Base-by-base conservation (phyloP, 2,797 vertebrate species). In the Poeciliopsis presidionis region DNA sequence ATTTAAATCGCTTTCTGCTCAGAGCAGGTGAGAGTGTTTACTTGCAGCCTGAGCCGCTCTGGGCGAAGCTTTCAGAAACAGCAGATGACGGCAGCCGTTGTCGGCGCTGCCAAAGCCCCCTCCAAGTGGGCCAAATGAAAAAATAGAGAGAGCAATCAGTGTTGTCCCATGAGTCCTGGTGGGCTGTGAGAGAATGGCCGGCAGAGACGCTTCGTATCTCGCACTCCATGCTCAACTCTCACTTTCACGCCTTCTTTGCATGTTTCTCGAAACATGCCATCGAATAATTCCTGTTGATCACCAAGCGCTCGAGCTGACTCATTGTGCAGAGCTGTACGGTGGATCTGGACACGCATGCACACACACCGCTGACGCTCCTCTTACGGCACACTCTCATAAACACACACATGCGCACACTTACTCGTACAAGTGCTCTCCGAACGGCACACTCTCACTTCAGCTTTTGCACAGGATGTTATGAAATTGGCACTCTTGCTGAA, bases 381-480 rank as follows among this genome's bases (percentile, higher is more conserved):
- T 39, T 79, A 61, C 75, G 73, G 74, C 69, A 80, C 25, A 65
- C 9, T 43, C 51, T 61, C 46, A 33, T 72, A 75, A 41, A 43
- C 79, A 80, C 85, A 86, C 87, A 91, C 89, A 89, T 82, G 78
- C 79, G 73, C 86, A 90, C 84, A 88, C 81, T 82, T 80, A 89
- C 87, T 89, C 84, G 79, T 80, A 87, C 87, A 91, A 93, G 90
- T 93, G 88, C 88, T 90, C 89, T 91, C 65, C 73, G 87, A 90
- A 87, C 90, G 63, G 76, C 87, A 84, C 85, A 83, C 79, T 93
- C 90, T 93, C 90, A 91, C 84, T 92, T 92, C 90, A 89, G 83
- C 87, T 93, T 94, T 91, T 81, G 67, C 86, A 92, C 93, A 94
- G 94, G 93, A 96, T 94, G 89, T 96, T 94, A 94, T 91, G 95